A percentile compares a stretch with the other conserved stretches of the same genome.
Conservation (phyloP, 2,888 invertebrate species). For the Cephalotes varians region DNA sequence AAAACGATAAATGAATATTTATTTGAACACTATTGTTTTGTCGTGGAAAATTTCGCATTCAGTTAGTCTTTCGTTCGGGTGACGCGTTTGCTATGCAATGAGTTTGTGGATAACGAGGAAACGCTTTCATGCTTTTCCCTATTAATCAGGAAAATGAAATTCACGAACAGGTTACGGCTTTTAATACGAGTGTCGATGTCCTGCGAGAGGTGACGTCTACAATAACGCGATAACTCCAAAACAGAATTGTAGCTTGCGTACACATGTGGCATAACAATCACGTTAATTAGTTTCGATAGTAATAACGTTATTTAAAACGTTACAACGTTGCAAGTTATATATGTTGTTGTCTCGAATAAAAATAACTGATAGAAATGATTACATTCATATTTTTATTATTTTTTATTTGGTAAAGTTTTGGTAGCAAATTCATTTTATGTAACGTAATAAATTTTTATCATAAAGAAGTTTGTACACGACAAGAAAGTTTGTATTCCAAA, state of each 20-base stretch:
- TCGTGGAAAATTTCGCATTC: conserved; percentile 66
- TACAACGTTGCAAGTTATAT: conserved; percentile 18
- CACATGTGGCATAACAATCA: neutral
- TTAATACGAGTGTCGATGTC: conserved; percentile 15
- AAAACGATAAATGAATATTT: conserved; percentile 53
- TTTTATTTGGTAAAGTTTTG: neutral
- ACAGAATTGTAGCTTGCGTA: conserved; percentile 27
- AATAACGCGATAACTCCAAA: conserved; percentile 34
- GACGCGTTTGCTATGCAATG: conserved; percentile 65
- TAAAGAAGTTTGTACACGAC: neutral
- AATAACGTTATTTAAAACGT: conserved; percentile 26
- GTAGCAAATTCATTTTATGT: neutral
- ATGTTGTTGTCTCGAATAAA: neutral
- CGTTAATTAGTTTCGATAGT: conserved; percentile 11
- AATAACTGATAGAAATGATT: neutral
- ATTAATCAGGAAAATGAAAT: conserved; percentile 55
- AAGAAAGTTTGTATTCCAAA: neutral
- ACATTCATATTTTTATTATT: neutral
- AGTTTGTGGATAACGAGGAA: conserved; percentile 68
- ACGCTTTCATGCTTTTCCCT: conserved; percentile 72
- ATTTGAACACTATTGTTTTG: conserved; percentile 30
- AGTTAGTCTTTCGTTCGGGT: conserved; percentile 52
- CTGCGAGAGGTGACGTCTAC: conserved; percentile 22
- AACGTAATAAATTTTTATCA: neutral
- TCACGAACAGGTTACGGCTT: conserved; percentile 48